Conservation (phyloP, 2,888 invertebrate species). For the Hypselothyrea guttata region DNA sequence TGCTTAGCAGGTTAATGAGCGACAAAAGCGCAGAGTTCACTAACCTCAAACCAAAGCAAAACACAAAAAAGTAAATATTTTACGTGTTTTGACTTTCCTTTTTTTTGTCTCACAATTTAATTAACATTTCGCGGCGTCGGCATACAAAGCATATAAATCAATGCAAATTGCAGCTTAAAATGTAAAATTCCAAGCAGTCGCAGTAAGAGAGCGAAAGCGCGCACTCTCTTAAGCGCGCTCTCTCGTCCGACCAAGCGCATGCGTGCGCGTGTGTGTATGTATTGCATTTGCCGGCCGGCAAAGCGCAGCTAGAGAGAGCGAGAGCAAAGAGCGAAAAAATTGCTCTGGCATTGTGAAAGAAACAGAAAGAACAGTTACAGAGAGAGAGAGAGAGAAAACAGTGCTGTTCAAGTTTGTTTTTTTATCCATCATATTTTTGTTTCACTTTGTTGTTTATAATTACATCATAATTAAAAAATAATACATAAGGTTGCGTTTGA, state of each 20-base stretch:
- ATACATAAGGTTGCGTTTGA: slow-evolving; percentile 80
- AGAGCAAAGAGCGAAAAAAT: slow-evolving; percentile 30
- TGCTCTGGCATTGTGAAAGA: too few species aligned
- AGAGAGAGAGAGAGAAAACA: slow-evolving; percentile 46
- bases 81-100: neutral
- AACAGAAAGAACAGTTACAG: slow-evolving; percentile 9
- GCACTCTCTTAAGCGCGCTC: slow-evolving; percentile 11
- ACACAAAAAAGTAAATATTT: slow-evolving; percentile 15
- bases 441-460: slow-evolving; percentile 81
- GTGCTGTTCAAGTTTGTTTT: slow-evolving; percentile 59
- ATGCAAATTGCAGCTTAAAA: slow-evolving; percentile 37
- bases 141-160: slow-evolving; percentile 40
- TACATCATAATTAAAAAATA: slow-evolving; percentile 82
- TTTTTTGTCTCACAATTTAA: slow-evolving; percentile 66
- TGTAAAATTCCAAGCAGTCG: slow-evolving; percentile 26
- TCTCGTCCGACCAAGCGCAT: slow-evolving; percentile 15
- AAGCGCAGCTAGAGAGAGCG: slow-evolving; percentile 15
- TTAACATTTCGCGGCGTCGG: slow-evolving; percentile 76
- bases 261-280: slow-evolving; percentile 7
- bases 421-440: slow-evolving; percentile 70
- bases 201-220: slow-evolving; percentile 21
- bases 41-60: slow-evolving; percentile 22
- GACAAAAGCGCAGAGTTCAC: slow-evolving; percentile 37
- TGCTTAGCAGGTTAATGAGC: slow-evolving; percentile 18
- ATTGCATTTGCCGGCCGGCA: slow-evolving; percentile 64